Percentiles rank a stretch among this genome's conserved stretches.
Evolutionary conservation across 1,140 invertebrate species (phyloP).

Genomic region (Bombus consobrinus): DNA sequence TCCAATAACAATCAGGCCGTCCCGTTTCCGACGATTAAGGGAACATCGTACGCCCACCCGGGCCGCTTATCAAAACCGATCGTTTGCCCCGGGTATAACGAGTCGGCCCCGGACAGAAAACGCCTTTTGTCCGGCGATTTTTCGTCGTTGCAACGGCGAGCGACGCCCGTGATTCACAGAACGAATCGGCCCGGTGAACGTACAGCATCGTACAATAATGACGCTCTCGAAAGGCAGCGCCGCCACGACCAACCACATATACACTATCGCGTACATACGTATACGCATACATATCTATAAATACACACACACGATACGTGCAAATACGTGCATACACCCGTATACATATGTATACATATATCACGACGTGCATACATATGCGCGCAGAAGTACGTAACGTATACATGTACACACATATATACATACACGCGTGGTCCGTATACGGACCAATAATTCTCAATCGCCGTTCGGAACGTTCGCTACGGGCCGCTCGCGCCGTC

Average conservation of each 20-base stretch:
- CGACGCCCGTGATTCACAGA: constrained; percentile 39
- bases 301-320: not conserved
- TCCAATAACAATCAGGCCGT: constrained; percentile 29
- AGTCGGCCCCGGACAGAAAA: constrained; percentile 31
- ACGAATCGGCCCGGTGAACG: constrained; percentile 23
- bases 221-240: constrained; percentile 8
- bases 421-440: not conserved
- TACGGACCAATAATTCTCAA: constrained; percentile 65
- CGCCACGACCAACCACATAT: not conserved
- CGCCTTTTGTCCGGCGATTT: constrained; percentile 43
- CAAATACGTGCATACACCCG: not conserved
- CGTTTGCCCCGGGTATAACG: constrained; percentile 30
- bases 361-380: no score
- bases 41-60: constrained; percentile 40
- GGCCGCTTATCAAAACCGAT: constrained; percentile 44
- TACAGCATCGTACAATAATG: constrained; percentile 27
- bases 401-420: not conserved
- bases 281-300: not conserved
- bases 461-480: constrained; percentile 41
- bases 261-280: not conserved
- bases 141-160: constrained; percentile 26
- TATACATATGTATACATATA: no score
- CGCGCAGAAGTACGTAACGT: not conserved
- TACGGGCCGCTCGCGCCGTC: constrained; percentile 45
- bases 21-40: constrained; percentile 31